These are phyloP conservation scores for Zhengitettix transpicula DNA, from an alignment of 2,888 invertebrate genomes.

Conservation along the genomic window DNA sequence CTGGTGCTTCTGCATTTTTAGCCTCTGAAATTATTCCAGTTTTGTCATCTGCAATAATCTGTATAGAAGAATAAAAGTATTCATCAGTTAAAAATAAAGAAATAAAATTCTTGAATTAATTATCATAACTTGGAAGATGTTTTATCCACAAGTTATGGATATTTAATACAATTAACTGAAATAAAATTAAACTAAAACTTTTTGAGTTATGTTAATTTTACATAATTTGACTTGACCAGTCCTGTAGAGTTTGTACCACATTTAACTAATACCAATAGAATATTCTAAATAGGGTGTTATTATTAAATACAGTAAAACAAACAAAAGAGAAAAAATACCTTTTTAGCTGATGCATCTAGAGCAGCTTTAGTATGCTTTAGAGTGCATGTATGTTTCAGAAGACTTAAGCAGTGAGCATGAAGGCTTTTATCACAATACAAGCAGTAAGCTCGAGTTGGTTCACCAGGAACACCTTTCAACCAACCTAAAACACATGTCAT, in stretches of 20 bases:
- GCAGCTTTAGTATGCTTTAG: conserved; percentile 28
- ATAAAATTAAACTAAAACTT: too few species aligned
- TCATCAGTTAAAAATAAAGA: too few species aligned
- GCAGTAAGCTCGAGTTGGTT: conserved; percentile 38
- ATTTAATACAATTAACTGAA: too few species aligned
- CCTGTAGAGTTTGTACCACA: too few species aligned
- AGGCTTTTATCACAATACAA: conserved; percentile 37
- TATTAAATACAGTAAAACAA: background rate
- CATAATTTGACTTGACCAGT: too few species aligned
- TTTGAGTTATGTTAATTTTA: too few species aligned
- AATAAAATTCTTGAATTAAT: too few species aligned
- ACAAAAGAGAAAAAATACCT: conserved; percentile 1
- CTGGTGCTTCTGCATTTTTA: background rate
- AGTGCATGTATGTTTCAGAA: conserved; percentile 40
- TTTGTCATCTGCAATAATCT: background rate
- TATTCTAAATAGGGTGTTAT: background rate
- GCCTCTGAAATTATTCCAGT: background rate
- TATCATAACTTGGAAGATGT: too few species aligned
- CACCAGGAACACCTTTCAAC: conserved; percentile 33
- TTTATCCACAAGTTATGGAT: too few species aligned
- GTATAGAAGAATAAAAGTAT: too few species aligned
- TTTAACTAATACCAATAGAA: background rate
- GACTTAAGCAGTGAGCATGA: conserved; percentile 38
- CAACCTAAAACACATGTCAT: conserved; percentile 27
- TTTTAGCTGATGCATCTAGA: conserved; percentile 1